Evolutionary conservation across 2,797 vertebrate genomes (phyloP).

Genomic region (Phrynocephalus forsythii): DNA sequence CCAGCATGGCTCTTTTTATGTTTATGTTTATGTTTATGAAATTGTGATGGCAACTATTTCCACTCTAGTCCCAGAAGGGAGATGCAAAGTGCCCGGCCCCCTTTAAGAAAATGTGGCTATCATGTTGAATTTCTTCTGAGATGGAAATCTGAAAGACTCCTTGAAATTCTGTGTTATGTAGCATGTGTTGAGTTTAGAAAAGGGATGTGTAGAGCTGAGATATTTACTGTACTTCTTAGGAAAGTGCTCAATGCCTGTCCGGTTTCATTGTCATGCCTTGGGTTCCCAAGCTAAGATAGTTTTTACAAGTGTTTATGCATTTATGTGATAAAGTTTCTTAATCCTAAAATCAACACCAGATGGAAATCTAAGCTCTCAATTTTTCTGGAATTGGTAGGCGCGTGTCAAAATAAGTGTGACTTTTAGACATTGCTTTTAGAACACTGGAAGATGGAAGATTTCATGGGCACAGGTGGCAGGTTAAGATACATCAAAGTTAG

Average conservation of each 20-base stretch:
- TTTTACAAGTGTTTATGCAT: slow-evolving; percentile 64
- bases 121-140: neutral
- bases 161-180: neutral
- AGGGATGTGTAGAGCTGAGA: slow-evolving; percentile 24
- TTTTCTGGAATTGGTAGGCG: slow-evolving; percentile 65
- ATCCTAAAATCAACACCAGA: slow-evolving; percentile 74
- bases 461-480: slow-evolving; percentile 65
- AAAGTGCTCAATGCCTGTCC: slow-evolving; percentile 60
- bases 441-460: slow-evolving; percentile 67
- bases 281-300: slow-evolving; percentile 63
- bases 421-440: slow-evolving; percentile 66
- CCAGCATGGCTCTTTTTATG: no score
- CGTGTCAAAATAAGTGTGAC: slow-evolving; percentile 67
- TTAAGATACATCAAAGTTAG: slow-evolving; percentile 62
- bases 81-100: no score
- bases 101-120: neutral
- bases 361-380: slow-evolving; percentile 70
- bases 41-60: no score
- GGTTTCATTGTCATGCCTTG: slow-evolving; percentile 54
- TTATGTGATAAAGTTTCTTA: slow-evolving; percentile 68
- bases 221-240: slow-evolving; percentile 15
- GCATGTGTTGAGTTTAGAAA: neutral
- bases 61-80: neutral
- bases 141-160: neutral
- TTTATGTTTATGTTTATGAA: neutral